Base-by-base conservation (phyloP, 2,888 invertebrate species). In the Caenorhabditis sp. region DNA sequence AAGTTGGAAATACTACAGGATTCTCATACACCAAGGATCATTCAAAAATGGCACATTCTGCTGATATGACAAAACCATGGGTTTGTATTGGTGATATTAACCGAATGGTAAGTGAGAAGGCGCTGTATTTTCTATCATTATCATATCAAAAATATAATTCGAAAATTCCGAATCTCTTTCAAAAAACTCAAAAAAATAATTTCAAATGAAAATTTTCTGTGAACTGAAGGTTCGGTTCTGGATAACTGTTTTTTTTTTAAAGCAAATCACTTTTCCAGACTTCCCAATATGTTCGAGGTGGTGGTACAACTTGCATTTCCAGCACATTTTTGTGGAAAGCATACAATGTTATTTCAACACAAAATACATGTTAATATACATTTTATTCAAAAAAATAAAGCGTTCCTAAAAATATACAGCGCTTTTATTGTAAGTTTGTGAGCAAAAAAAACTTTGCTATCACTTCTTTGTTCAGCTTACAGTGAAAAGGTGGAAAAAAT, bases 71-170 rank as follows among this genome's bases (percentile, higher is more conserved):
- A 8, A 77, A 90, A 75, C 87, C 88, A 79, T 95, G 93, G 93
- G 92, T 93, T 78, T 96, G 96, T 88, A 92, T 96, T 17, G 95
- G 95, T 5, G 96, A 96, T 88, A 94, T 96, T 67, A 96, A 96
- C 88, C 91, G 96, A 91, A 93, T 92, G 89, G 94, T 93, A 21
- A 38, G 21, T n/a, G n/a, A n/a, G n/a, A n/a, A n/a, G n/a, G n/a
- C n/a, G n/a, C n/a, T n/a, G n/a, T n/a, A n/a, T n/a, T n/a, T n/a
- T n/a, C n/a, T n/a, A n/a, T n/a, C n/a, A n/a, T n/a, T n/a, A n/a
- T n/a, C n/a, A n/a, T n/a, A n/a, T n/a, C n/a, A n/a, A n/a, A n/a
- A n/a, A n/a, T n/a, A n/a, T n/a, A n/a, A n/a, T n/a, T n/a, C n/a
- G n/a, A n/a, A n/a, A n/a, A n/a, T n/a, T n/a, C n/a, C n/a, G n/a